Conservation (phyloP, 2,113 vertebrate genomes). For the Prionailurus bengalensis region DNA sequence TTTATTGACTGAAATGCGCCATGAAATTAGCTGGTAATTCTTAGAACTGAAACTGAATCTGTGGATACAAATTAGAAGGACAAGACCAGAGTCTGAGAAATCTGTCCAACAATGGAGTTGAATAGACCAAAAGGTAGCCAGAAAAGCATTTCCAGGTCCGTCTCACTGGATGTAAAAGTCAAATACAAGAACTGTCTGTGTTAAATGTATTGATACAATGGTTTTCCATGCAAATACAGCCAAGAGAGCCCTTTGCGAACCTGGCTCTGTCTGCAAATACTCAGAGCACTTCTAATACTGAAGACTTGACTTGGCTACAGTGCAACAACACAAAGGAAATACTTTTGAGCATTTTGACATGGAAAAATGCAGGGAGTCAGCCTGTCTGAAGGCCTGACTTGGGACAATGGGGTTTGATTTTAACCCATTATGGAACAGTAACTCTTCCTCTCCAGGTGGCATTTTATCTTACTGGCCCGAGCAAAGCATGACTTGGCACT, state of each 20-base stretch:
- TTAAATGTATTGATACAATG: background rate
- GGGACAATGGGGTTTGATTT: slow-evolving; percentile 6
- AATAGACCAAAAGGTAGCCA: slow-evolving; percentile 22
- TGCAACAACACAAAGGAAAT: background rate
- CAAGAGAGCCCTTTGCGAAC: background rate
- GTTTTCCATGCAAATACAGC: background rate
- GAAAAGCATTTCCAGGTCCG: background rate
- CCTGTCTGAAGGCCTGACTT: slow-evolving; percentile 26
- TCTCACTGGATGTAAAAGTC: background rate
- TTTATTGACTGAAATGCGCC: slow-evolving; percentile 26
- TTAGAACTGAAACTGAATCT: slow-evolving; percentile 41
- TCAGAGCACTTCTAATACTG: background rate
- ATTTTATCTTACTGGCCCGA: background rate
- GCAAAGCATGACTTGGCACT: background rate
- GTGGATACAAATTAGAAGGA: slow-evolving; percentile 12
- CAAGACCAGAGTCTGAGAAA: slow-evolving; percentile 46
- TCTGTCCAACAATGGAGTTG: background rate
- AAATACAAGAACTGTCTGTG: background rate
- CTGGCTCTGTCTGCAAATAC: background rate
- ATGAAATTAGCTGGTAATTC: slow-evolving; percentile 13
- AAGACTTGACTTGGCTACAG: background rate
- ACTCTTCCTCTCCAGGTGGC: background rate
- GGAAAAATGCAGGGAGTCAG: slow-evolving; percentile 1
- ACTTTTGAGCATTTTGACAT: background rate
- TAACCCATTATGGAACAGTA: background rate